phyloP scores from a whole-genome alignment of 1,140 invertebrate species.

The Drosophila arawakana region DNA sequence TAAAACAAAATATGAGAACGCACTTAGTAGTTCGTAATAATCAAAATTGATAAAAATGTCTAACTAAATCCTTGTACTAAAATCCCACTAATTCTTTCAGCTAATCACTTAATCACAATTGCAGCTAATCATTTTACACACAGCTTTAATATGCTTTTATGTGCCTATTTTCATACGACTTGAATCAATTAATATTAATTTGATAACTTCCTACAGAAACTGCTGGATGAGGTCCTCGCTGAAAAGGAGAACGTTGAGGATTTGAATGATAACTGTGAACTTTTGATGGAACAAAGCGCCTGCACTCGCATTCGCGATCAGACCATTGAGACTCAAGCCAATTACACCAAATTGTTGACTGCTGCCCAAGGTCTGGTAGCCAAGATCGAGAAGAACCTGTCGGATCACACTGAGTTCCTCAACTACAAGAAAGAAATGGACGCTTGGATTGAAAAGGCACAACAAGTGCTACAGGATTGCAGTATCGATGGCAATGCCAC shows the following conservation, averaged over 20 bases:
- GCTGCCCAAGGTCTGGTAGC: conserved; percentile 92
- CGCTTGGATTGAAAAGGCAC: conserved; percentile 91
- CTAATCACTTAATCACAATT: conserved; percentile 63
- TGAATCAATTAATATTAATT: conserved; percentile 25
- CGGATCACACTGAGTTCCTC: conserved; percentile 94
- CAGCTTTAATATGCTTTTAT: conserved; percentile 51
- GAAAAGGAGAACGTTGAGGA: conserved; percentile 92
- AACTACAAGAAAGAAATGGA: conserved; percentile 93
- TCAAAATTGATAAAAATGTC: conserved; percentile 47
- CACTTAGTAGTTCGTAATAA: conserved; percentile 53
- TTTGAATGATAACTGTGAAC: conserved; percentile 94
- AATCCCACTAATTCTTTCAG: conserved; percentile 67
- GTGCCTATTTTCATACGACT: conserved; percentile 34
- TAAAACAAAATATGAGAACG: conserved; percentile 45
- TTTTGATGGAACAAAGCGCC: conserved; percentile 93
- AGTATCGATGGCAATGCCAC: conserved; percentile 91
- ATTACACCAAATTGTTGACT: conserved; percentile 91
- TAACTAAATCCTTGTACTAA: conserved; percentile 58
- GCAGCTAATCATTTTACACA: conserved; percentile 74
- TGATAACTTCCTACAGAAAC: conserved; percentile 84
- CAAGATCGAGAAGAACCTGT: conserved; percentile 94
- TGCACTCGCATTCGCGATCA: conserved; percentile 93
- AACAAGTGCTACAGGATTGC: conserved; percentile 92
- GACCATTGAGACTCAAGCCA: conserved; percentile 92
- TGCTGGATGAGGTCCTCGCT: conserved; percentile 90